phyloP scores from a whole-genome alignment of 2,797 vertebrate genomes.

The Leuciscus waleckii region DNA sequence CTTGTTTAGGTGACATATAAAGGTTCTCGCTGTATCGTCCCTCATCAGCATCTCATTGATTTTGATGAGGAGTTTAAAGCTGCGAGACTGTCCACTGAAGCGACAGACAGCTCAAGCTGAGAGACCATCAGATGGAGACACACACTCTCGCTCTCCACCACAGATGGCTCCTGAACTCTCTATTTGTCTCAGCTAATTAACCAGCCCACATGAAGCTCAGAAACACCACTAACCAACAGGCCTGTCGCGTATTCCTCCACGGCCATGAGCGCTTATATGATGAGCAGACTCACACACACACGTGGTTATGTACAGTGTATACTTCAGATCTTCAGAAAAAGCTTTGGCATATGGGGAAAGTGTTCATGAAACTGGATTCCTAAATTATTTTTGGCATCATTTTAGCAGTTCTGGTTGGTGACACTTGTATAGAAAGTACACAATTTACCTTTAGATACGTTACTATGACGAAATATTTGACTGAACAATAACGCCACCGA shows the following conservation, averaged over 20 bases:
- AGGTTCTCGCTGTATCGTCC: background rate
- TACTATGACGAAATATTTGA: background rate
- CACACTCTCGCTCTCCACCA: slow-evolving; percentile 31
- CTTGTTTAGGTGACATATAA: background rate
- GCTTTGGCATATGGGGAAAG: background rate
- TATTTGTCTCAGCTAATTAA: slow-evolving; percentile 56
- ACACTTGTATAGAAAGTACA: background rate
- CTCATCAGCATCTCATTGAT: background rate
- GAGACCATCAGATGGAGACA: slow-evolving; percentile 23
- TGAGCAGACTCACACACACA: background rate
- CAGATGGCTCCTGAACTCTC: slow-evolving; percentile 45
- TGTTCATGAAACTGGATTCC: background rate
- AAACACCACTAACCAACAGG: background rate
- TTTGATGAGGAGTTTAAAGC: background rate
- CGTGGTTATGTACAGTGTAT: background rate
- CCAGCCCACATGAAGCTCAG: slow-evolving; percentile 30
- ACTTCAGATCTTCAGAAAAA: background rate
- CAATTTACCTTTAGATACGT: background rate
- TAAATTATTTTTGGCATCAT: background rate
- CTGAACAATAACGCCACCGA: background rate
- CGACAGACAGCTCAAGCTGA: slow-evolving; percentile 21
- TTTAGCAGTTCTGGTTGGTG: background rate
- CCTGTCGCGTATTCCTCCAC: background rate
- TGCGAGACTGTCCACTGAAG: background rate
- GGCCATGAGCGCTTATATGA: slow-evolving; percentile 36